Percentiles rank a stretch among this genome's conserved stretches.
Evolutionary conservation across 2,113 vertebrate genomes (phyloP).

Genomic region (Chloroceryle aenea): DNA sequence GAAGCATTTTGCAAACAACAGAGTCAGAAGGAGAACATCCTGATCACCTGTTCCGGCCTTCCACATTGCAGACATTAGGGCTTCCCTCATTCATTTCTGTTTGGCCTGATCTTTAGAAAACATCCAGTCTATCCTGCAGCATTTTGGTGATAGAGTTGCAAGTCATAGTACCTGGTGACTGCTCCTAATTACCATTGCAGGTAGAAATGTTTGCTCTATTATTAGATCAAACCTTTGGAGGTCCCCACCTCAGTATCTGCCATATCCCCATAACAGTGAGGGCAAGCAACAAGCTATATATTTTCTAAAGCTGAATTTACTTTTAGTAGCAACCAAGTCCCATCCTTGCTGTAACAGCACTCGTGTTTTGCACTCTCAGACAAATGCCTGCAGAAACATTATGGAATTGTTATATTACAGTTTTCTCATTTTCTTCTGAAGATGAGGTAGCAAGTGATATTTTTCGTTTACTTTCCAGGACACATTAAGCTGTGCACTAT

Average conservation of each 20-base stretch:
- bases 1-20: not conserved
- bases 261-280: not conserved
- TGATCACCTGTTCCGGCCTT: not conserved
- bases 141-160: not conserved
- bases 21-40: not conserved
- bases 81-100: not conserved
- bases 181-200: not conserved
- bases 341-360: not conserved
- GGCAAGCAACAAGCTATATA: not conserved
- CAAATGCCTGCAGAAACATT: conserved; percentile 21
- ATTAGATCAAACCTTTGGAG: not conserved
- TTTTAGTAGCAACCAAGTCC: not conserved
- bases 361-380: not conserved
- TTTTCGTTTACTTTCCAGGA: conserved; percentile 8
- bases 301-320: not conserved
- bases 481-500: not conserved
- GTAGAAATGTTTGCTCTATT: not conserved
- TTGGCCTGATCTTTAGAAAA: not conserved
- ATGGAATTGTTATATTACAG: not conserved
- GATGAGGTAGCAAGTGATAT: not conserved
- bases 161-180: not conserved
- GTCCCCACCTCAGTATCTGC: not conserved
- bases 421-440: not conserved
- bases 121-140: not conserved
- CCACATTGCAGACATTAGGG: not conserved